Percentiles rank a stretch among this genome's conserved stretches.
phyloP scores from a whole-genome alignment of 1,140 invertebrate species.

The Trypoxylus dichotomus region DNA sequence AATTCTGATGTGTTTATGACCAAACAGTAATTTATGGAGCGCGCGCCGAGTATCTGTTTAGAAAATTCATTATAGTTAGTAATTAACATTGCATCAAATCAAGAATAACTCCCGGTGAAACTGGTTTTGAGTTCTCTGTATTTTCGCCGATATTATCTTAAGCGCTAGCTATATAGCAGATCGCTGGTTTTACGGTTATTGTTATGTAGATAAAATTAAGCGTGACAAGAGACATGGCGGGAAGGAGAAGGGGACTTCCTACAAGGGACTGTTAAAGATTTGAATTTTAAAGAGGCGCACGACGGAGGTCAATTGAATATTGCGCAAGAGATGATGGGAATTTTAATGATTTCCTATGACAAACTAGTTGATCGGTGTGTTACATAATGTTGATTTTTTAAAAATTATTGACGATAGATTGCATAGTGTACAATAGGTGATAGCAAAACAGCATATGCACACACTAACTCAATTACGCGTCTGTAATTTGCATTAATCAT shows the following conservation, averaged over 20 bases:
- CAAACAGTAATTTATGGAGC: background rate
- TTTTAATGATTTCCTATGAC: constrained; percentile 24
- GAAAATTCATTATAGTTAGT: constrained; percentile 4
- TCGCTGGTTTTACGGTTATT: background rate
- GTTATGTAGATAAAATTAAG: constrained; percentile 11
- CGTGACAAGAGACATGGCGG: background rate
- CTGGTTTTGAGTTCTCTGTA: constrained; percentile 12
- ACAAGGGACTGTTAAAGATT: background rate
- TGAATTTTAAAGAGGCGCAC: background rate
- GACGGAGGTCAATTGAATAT: background rate
- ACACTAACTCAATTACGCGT: too few species aligned
- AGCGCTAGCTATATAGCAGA: background rate
- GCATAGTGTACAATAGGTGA: background rate
- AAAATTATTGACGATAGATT: background rate
- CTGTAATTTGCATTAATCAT: too few species aligned
- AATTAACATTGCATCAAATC: background rate
- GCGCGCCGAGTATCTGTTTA: background rate
- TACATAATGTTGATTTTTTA: background rate
- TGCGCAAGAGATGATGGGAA: constrained; percentile 13
- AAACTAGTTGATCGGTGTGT: background rate
- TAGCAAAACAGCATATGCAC: background rate
- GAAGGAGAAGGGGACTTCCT: background rate
- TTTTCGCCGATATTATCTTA: constrained; percentile 20
- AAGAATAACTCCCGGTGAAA: background rate
- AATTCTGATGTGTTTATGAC: background rate